Evolutionary conservation across 1,140 invertebrate genomes (phyloP), one percentile per base, ranked within the genome.

Genomic region (Cylas formicarius): DNA sequence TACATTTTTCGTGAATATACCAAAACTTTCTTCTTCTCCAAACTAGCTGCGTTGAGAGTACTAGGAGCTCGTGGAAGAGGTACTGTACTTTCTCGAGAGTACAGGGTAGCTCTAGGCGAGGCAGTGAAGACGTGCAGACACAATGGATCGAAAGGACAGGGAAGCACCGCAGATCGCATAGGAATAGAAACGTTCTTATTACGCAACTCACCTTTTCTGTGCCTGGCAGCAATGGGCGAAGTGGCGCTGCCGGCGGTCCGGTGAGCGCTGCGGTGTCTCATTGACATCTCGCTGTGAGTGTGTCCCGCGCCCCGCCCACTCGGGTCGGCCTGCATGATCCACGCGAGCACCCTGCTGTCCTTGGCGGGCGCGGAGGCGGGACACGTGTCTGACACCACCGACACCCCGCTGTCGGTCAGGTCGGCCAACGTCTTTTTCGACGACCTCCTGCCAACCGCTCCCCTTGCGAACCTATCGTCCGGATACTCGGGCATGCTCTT

Each of bases 331-430:
- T 77, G 72, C 52, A 74, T 71, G 7, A 75, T 53, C 67, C 74
- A 75, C n/a, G 67, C 63, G 29, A 70, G 41, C n/a, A 76, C 63
- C 17, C 73, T 65, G 44, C 60, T 72, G 39, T 77, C 71, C 58
- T 76, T 75, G 41, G 63, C 44, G 21, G 45, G 36, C 11, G 19
- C 40, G 22, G 34, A 58, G 14, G 62, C 63, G 14, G 74, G 70
- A 20, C 69, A 69, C 14, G 67, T 73, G 53, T 82, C 80, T 41
- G 78, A 81, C 18, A 84, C 78, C 38, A 84, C 81, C 53, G 83
- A 86, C 26, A 89, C 84, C 27, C 86, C 86, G 66, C 85, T 89
- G 66, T 89, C 86, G 6, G 83, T 80, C 57, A 81, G 62, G 61
- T 84, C 78, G 39, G 75, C 78, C 63, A 78, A 73, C 16, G 80